Base-by-base conservation (phyloP, 1,140 invertebrate species). In the Microplitis mediator region DNA sequence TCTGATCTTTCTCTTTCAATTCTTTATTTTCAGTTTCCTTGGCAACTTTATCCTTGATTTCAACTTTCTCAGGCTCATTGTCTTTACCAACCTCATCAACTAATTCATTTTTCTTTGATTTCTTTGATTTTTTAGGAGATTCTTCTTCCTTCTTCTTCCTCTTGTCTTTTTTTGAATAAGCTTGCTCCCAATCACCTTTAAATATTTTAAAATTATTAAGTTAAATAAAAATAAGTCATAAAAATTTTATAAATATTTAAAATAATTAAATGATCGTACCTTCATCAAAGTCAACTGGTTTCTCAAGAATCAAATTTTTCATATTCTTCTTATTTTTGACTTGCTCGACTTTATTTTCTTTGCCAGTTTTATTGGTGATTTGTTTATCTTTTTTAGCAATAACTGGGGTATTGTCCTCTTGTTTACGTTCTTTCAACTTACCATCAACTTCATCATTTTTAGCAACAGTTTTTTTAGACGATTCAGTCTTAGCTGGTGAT, bases 241-340 rank as follows among this genome's bases (percentile, higher is more conserved):
- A 62, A 62, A 36, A 63, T 6, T 13, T 51, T 54, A 62, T 16
- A 74, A 62, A 64, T 66, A 51, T 35, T 64, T 39, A 63, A 6
- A 72, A 32, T 69, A 51, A 60, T 67, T 36, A 64, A 52, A 70
- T 52, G 61, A 64, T 65, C 14, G 62, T 81, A 83, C 91, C 92
- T 74, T 93, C 92, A 83, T 93, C 92, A 85, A 90, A 93, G 77
- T 93, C 92, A 52, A 90, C 88, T 8, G 92, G 91, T 80, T 93
- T 93, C 76, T 92, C 91, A 75, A 87, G 84, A 51, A 87, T 77
- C 23, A 88, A 79, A 75, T 90, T 90, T 74, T 88, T 89, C 16
- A 86, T 74, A 72, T 88, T 89, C 66, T 90, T 90, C 77, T 89
- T 89, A 51, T 88, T 89, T 74, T 89, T 89, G 2, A 79, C 79